Base-by-base conservation (phyloP, 2,113 vertebrate species). In the Sinocyclocheilus anshuiensis region DNA sequence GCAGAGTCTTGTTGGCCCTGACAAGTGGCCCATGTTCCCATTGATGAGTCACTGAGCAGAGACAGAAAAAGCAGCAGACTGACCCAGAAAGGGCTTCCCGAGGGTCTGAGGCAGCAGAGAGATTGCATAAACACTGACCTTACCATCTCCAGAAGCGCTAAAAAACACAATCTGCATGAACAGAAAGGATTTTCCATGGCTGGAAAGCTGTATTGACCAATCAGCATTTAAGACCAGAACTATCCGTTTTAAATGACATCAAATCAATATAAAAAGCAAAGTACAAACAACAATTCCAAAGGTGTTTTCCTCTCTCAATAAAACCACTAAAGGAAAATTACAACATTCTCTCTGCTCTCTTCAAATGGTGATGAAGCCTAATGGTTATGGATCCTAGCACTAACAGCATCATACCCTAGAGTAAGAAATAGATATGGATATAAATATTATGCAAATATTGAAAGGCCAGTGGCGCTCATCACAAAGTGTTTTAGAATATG, bases 31-130 rank as follows among this genome's bases (percentile, higher is more conserved):
- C 39, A 18, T 26, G 78, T 84, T 80, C 77, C 20, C 72, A 55
- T 74, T 89, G 88, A 91, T 90, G 85, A 89, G 84, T 89, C 86
- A 83, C 88, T 29, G 10, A 59, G 77, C 76, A 5, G 29, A 69
- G 84, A 86, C 75, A 81, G 84, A 89, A 86, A 89, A 74, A 86
- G 76, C 78, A 83, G 71, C 33, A 82, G 78, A 72, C 53, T 45
- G 87, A 76, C 86, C 84, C 74, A 87, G 75, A 90, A 89, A 90
- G 12, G 61, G 45, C 12, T 29, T 22, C 13, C 59, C 75, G 39
- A 77, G 12, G 12, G 22, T 48, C 13, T 71, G 65, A 36, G 78
- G 22, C 8, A 72, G 48, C 4, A 15, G 12, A 71, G 10, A 71
- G 20, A 16, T 33, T 22, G 26, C 12, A 48, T 48, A 12, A 15